Conservation (phyloP, 2,113 vertebrate genomes). For the Phylloscopus trochiloides region DNA sequence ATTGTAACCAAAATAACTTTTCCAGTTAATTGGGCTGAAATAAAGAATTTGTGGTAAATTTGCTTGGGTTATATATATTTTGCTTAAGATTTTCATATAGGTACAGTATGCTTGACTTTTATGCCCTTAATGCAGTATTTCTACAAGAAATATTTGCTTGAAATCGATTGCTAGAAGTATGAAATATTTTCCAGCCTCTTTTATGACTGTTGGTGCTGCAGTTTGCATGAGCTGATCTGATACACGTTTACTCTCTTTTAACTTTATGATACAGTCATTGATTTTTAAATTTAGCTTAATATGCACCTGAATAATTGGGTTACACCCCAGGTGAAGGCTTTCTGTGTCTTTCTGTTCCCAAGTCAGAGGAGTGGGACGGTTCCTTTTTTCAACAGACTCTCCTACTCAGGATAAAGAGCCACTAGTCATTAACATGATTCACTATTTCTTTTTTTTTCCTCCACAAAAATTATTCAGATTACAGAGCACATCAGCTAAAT, state of each 20-base stretch:
- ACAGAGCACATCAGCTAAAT: neutral
- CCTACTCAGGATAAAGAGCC: neutral
- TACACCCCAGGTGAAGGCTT: neutral
- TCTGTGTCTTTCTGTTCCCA: neutral
- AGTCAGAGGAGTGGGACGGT: neutral
- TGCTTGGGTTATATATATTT: neutral
- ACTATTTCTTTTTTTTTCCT: neutral
- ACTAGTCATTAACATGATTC: neutral
- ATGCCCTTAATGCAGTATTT: neutral
- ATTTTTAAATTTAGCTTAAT: neutral
- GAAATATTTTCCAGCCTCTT: neutral
- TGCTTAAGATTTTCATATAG: neutral
- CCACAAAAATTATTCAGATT: neutral
- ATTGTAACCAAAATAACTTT: neutral
- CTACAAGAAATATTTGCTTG: neutral
- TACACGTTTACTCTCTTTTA: neutral
- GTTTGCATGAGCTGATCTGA: neutral
- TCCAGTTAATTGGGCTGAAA: neutral
- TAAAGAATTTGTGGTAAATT: neutral
- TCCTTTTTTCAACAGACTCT: neutral
- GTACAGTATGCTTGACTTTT: neutral
- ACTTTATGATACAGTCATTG: neutral
- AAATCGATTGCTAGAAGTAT: neutral
- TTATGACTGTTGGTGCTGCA: neutral
- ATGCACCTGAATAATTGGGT: neutral